These are phyloP conservation scores for Sebastiscus albofasciatus DNA, from an alignment of 2,797 vertebrate species.

Conservation along the genomic window DNA sequence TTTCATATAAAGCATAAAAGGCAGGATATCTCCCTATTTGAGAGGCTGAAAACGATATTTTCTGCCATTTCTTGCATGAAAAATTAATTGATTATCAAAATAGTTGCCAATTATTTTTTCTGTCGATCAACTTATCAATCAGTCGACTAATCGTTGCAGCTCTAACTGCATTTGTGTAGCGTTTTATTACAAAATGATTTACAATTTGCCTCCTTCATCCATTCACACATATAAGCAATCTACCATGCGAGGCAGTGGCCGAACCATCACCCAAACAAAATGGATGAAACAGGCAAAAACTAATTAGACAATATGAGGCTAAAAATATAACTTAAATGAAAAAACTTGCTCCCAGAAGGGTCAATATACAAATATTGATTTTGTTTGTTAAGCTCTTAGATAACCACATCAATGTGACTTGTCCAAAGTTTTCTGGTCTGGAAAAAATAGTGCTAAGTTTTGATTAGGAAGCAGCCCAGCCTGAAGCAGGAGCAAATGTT, in stretches of 20 bases:
- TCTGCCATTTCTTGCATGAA: no score
- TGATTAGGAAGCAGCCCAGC: conserved; percentile 11
- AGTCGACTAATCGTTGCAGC: no score
- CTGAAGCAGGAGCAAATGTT: background rate
- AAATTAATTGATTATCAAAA: no score
- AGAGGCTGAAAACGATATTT: background rate
- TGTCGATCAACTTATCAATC: no score
- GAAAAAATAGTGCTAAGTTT: background rate
- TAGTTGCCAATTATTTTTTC: no score
- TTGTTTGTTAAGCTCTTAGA: background rate
- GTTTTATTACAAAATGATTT: background rate
- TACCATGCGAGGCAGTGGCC: background rate
- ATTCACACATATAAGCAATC: background rate
- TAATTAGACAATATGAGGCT: background rate
- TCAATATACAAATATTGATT: background rate
- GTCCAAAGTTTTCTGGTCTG: background rate
- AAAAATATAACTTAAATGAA: background rate
- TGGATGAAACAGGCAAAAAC: background rate
- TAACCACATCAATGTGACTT: no score
- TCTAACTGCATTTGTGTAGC: background rate
- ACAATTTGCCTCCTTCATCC: background rate
- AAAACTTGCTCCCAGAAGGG: background rate
- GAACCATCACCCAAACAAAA: no score
- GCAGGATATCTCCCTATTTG: no score
- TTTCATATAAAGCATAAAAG: no score